Evolutionary conservation across 2,888 invertebrate genomes (phyloP).

Genomic region (Temnothorax rugatulus): DNA sequence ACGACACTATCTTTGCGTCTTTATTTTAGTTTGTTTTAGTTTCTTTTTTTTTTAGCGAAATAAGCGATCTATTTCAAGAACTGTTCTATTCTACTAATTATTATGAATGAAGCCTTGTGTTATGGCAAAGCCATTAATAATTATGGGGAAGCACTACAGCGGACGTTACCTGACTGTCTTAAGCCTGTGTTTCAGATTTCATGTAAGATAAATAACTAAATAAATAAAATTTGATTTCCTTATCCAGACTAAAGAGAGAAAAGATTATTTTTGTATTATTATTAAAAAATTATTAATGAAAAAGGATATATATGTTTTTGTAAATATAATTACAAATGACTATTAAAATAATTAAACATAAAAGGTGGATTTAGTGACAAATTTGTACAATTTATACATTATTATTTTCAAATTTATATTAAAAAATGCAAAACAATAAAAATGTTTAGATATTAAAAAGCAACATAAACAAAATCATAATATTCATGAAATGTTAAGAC

Average conservation of each 20-base stretch:
- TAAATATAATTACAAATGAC: neutral
- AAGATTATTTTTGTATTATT: neutral
- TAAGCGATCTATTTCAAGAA: constrained; percentile 20
- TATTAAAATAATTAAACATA: neutral
- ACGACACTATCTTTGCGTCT: neutral
- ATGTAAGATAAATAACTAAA: constrained; percentile 13
- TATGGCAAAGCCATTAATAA: constrained; percentile 37
- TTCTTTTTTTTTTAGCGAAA: neutral
- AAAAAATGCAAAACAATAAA: neutral
- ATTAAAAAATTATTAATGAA: neutral
- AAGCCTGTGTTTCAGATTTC: neutral
- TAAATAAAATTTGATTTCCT: neutral
- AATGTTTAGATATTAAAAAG: neutral
- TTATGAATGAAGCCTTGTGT: constrained; percentile 33
- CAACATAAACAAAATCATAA: neutral
- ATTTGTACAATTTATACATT: neutral
- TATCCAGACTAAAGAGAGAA: neutral
- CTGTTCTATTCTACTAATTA: constrained; percentile 43
- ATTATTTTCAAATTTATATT: neutral
- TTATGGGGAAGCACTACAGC: constrained; percentile 25
- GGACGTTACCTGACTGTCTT: neutral
- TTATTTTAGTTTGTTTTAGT: constrained; percentile 12
- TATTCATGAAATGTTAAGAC: neutral
- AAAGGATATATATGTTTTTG: neutral
- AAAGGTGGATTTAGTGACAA: neutral